Evolutionary conservation across 2,888 invertebrate species (phyloP), one percentile per base, ranked within the genome.

Genomic region (Stenodema calcarata): DNA sequence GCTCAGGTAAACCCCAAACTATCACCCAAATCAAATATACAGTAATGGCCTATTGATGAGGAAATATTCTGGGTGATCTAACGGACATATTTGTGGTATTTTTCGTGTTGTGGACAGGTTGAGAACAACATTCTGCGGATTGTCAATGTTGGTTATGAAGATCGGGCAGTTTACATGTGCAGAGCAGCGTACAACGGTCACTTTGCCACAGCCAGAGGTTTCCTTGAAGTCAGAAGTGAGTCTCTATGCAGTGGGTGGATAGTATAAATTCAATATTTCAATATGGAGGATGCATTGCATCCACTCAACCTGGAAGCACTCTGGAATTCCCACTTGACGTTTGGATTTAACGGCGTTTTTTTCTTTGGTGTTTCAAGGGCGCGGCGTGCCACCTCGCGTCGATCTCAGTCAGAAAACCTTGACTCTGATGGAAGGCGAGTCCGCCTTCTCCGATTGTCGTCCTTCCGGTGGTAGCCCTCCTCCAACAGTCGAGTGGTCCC

Each of bases 101-200:
- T 11, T 28, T 16, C 16, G 30, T 27, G 3, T 44, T 44, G 4
- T 76, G 11, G 12, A 4, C 44, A 90, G 16, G 92, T 92, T 86
- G 89, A 91, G 6, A 94, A 94, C 86, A 94, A 94, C 0, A 91
- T 94, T 0, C 93, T 98, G 90, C 92, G 94, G 86, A 95, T 98
- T 88, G 93, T 94, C 0, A 92, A 93, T 30, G 95, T 94, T 0
- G 47, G 69, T 1, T 70, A 44, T 47, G 47, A 47, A 12, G 97
- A 98, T 90, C 94, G 95, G 88, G 96, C 96, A 4, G 95, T 95
- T 90, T 98, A 98, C 90, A 94, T 94, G 91, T 98, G 98, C 90
- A 93, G 94, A 9, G 98, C 95, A 0, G 92, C 92, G 0, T 98
- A 97, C 91, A 90, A 92, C 0, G 92, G 93, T 3, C 16, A 16